phyloP scores from a whole-genome alignment of 2,888 invertebrate species.

The Allygus modestus region DNA sequence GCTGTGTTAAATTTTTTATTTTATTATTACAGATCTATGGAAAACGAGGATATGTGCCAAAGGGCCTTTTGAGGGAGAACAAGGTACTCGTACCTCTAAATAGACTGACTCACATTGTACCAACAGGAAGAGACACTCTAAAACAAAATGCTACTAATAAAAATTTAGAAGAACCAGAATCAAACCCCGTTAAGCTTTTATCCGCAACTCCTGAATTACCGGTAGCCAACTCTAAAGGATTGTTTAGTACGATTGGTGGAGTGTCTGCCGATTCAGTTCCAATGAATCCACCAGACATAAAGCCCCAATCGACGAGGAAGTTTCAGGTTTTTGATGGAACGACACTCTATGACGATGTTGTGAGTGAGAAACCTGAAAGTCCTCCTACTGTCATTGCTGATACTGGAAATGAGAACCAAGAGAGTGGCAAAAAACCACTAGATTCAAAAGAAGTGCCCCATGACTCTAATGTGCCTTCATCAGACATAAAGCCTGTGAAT shows the following conservation, averaged over 20 bases:
- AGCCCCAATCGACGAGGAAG: constrained; percentile 64
- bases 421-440: neutral
- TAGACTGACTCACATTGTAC: constrained; percentile 32
- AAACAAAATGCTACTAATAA: constrained; percentile 12
- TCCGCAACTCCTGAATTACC: constrained; percentile 15
- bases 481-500: constrained; percentile 58
- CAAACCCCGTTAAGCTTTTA: neutral
- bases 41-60: constrained; percentile 82
- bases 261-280: constrained; percentile 64
- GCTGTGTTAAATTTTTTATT: neutral
- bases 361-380: constrained; percentile 63
- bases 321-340: constrained; percentile 83
- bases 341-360: constrained; percentile 75
- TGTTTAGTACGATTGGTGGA: constrained; percentile 58
- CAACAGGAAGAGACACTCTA: constrained; percentile 16
- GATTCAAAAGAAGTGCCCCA: neutral
- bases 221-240: constrained; percentile 52
- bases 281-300: constrained; percentile 72
- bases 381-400: constrained; percentile 28
- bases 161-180: constrained; percentile 1
- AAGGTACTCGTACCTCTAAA: constrained; percentile 74
- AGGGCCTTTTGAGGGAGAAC: constrained; percentile 79
- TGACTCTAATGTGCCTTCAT: constrained; percentile 54
- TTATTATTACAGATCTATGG: constrained; percentile 77
- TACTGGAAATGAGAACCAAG: neutral